These are phyloP conservation scores for Diceros bicornis DNA, from an alignment of 2,797 vertebrate genomes.

Conservation along the genomic window DNA sequence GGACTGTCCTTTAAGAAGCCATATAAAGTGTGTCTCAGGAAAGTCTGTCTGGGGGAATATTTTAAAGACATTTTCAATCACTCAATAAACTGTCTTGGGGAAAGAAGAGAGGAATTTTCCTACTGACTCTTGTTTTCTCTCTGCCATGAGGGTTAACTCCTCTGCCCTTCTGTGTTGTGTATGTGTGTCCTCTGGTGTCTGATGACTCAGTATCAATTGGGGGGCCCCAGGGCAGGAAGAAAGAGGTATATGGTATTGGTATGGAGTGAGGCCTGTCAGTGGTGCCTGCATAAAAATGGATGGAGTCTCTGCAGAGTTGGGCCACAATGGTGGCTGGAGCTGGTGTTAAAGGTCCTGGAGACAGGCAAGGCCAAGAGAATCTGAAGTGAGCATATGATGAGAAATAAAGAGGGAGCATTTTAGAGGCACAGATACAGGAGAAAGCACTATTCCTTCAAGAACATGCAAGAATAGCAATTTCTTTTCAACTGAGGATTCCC, in stretches of 20 bases:
- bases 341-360: neutral
- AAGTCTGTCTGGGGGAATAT: neutral
- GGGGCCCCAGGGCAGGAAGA: neutral
- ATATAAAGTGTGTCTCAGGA: neutral
- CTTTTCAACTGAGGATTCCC: neutral
- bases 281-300: neutral
- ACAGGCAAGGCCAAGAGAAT: neutral
- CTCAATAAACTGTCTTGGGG: neutral
- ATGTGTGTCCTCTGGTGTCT: neutral
- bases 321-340: neutral
- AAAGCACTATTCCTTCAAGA: neutral
- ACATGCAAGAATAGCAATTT: neutral
- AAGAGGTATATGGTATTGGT: neutral
- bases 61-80: slow-evolving; percentile 7
- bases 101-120: neutral
- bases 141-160: neutral
- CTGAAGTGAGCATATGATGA: neutral
- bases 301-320: neutral
- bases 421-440: neutral
- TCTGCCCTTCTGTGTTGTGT: neutral
- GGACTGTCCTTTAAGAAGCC: neutral
- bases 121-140: neutral
- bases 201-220: neutral
- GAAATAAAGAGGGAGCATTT: neutral
- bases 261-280: neutral